These are phyloP conservation scores for Thymelicus lineola DNA, from an alignment of 2,888 invertebrate species.

Conservation along the genomic window DNA sequence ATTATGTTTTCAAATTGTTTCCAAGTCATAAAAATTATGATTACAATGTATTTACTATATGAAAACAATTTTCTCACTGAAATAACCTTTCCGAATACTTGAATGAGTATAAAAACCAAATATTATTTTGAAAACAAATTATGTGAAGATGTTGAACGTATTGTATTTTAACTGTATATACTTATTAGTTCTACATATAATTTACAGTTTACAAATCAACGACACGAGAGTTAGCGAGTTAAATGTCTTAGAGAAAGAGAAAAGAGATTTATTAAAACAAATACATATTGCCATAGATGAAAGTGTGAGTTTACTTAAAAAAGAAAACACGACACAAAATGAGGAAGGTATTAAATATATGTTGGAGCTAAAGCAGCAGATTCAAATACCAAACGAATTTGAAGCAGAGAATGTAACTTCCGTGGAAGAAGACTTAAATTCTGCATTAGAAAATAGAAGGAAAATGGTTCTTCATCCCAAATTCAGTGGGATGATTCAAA, in stretches of 20 bases:
- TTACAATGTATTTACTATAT: neutral
- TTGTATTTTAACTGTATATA: neutral
- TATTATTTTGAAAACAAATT: neutral
- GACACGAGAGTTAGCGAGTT: constrained; percentile 45
- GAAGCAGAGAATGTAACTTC: constrained; percentile 19
- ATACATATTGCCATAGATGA: constrained; percentile 61
- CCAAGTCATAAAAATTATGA: constrained; percentile 19
- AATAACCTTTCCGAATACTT: no score
- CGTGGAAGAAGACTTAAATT: constrained; percentile 22
- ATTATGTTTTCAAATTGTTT: constrained; percentile 5
- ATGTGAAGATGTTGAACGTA: constrained; percentile 19
- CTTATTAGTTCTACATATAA: constrained; percentile 7
- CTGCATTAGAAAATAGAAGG: constrained; percentile 35
- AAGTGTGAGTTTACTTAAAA: constrained; percentile 46
- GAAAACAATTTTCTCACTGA: neutral
- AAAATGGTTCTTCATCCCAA: constrained; percentile 23
- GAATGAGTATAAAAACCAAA: no score
- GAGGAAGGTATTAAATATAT: constrained; percentile 52
- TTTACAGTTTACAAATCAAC: neutral
- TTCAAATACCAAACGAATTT: constrained; percentile 49
- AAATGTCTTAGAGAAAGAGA: constrained; percentile 52
- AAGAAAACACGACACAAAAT: constrained; percentile 55
- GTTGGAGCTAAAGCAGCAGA: constrained; percentile 53
- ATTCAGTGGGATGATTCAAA: neutral
- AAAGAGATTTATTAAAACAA: constrained; percentile 50